Base-by-base conservation (phyloP, 2,797 vertebrate species). In the Trematomus bernacchii region DNA sequence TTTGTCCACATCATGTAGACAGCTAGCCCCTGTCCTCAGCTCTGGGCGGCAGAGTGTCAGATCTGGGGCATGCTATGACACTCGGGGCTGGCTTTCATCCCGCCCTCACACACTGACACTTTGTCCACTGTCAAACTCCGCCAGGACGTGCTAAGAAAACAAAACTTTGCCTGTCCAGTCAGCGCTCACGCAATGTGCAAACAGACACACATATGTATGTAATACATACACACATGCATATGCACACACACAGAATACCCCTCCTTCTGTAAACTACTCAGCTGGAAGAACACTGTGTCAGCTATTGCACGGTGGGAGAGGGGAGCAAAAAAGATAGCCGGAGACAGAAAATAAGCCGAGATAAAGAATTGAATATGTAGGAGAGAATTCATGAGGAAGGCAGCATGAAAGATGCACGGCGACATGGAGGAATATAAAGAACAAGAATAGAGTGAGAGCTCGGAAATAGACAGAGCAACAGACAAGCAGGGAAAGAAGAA, bases 101-200 rank as follows among this genome's bases (percentile, higher is more conserved):
- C 89, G 68, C 70, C 82, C 86, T 92, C 91, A 87, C 76, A 89
- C 76, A 85, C 86, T 80, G 73, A 86, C 86, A 85, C 91, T 94
- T 89, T 92, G 80, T 87, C 93, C 85, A 48, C 77, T 71, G 85
- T 88, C 92, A 92, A 89, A 85, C 89, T 92, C 87, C 76, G 23
- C 52, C 84, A 66, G 87, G 88, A 95, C 93, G 94, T 95, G 95
- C 90, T 51, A 85, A 67, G 93, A 95, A 96, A 93, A 94, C 89
- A 92, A 93, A 93, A 91, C 80, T 53, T 78, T 55, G 69, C 64
- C 83, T 87, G 87, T 87, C 86, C 76, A 75, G 73, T 78, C 63
- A 46, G 69, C 16, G 76, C 82, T 82, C 50, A 46, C 8, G 63
- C 82, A 67, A 73, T 53, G 68, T 59, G 72, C 64, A 80, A 82